Base-by-base conservation (phyloP, 2,888 invertebrate species). In the Sesia bembeciformis region DNA sequence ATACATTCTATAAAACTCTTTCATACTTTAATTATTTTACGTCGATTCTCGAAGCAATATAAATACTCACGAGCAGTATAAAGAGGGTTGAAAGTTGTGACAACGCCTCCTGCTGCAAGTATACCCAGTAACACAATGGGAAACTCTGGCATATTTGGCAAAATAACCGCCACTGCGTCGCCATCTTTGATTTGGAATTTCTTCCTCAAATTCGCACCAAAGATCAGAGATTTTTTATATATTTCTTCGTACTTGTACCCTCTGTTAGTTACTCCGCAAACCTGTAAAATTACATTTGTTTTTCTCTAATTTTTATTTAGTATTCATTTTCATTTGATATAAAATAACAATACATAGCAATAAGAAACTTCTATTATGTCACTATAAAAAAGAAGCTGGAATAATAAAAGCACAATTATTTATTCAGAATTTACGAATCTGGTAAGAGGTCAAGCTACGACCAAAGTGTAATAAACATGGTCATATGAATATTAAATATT, bases 91-190 rank as follows among this genome's bases (percentile, higher is more conserved):
- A 93, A 80, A 0, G 94, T 91, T 1, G 94, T 93, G 4, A 91
- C 88, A 7, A 90, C 63, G 3, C 93, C 72, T 0, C 93, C 93
- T 40, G 93, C 93, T 64, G 92, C 91, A 39, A 92, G 64, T 23
- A 90, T 78, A 0, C 93, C 94, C 54, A 93, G 67, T 5, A 90
- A 66, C 1, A 89, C 87, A 39, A 92, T 85, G 0, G 92, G 87
- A 68, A 90, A 93, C 76, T 95, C 94, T 0, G 94, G 94, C 49
- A 91, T 63, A 72, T 95, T 95, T 7, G 93, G 93, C 57, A 94
- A 66, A 52, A 93, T 85, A 41, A 94, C 56, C 1, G 92, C 93
- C 8, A 94, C 70, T 0, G 92, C 87, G 63, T 94, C 92, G 0
- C 91, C 91, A 52, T 86, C 82, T 54, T 78, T 77, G 4, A 94